phyloP scores from a whole-genome alignment of 2,888 invertebrate genomes.

The Oxycera nigricornis region DNA sequence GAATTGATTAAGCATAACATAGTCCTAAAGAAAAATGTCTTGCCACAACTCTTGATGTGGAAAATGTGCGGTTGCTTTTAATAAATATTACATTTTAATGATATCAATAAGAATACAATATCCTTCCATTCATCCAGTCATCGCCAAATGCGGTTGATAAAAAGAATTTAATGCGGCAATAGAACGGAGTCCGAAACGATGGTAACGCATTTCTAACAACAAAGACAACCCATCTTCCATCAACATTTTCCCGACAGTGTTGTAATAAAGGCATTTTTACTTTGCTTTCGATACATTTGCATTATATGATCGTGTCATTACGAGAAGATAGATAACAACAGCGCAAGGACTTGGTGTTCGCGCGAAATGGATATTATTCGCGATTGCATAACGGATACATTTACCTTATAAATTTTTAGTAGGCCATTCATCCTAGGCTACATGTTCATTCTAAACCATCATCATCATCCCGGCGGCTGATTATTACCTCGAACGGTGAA shows the following conservation, averaged over 20 bases:
- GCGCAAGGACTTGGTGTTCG: background rate
- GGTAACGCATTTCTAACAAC: background rate
- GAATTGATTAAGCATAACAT: too few species aligned
- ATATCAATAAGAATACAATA: background rate
- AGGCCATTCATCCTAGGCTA: slow-evolving; percentile 37
- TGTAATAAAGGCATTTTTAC: background rate
- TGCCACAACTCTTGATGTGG: background rate
- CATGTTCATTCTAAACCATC: slow-evolving; percentile 36
- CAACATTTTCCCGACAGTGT: background rate
- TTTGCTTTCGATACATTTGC: slow-evolving; percentile 24
- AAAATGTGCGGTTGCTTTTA: slow-evolving; percentile 11
- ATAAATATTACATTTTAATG: slow-evolving; percentile 1
- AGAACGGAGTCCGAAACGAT: background rate
- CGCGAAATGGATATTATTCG: slow-evolving; percentile 32
- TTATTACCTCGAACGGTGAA: slow-evolving; percentile 49
- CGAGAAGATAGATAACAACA: slow-evolving; percentile 13
- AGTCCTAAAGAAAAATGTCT: too few species aligned
- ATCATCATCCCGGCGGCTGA: slow-evolving; percentile 43
- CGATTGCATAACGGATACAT: slow-evolving; percentile 39
- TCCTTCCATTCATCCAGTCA: background rate
- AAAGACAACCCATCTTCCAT: background rate
- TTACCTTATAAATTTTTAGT: slow-evolving; percentile 40
- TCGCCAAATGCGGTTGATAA: slow-evolving; percentile 4
- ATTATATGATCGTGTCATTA: slow-evolving; percentile 27
- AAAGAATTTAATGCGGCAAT: slow-evolving; percentile 24